Base-by-base conservation (phyloP, 1,140 invertebrate genomes). In the Penaeus vannamei region DNA sequence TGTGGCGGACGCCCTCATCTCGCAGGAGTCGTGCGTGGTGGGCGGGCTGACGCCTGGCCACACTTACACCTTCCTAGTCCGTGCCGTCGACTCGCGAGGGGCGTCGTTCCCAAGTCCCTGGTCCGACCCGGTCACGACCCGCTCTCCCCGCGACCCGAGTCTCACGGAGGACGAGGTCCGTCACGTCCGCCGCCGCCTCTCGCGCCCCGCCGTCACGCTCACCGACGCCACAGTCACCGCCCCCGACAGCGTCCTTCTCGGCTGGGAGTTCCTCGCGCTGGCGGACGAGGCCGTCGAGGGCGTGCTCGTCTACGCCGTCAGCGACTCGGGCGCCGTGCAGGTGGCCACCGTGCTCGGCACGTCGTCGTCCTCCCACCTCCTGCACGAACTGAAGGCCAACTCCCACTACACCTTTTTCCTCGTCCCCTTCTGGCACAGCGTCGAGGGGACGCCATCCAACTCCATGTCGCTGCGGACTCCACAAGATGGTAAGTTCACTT, bases 361-460 rank as follows among this genome's bases (percentile, higher is more conserved):
- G 32, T 79, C 90, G 20, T 91, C 90, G 22, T 89, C 83, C 59
- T 89, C 90, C 4, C 88, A 89, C 46, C 79, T 84, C 8, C 53
- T 90, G 26, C 66, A 81, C 36, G 80, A 72, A 36, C 81, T 91
- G 26, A 36, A 62, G 20, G 87, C 90, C 29, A 84, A 90, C 92
- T 94, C 95, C 66, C 94, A 94, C 91, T 97, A 96, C 93, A 95
- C 96, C 92, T 96, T 97, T 94, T 97, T 97, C 93, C 93, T 97
- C 86, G 94, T 96, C 90, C 96, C 96, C 88, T 97, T 96, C 93
- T 96, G 95, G 93, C 96, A 96, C 92, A 95, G 94, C 92, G 95
- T 96, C 91, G 95, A 96, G 93, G 96, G 96, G 84, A 94, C 95
- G 91, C 96, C 96, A 42, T 96, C 96, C 2, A 96, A 96, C 94